These are phyloP conservation scores for Trachemys scripta DNA, from an alignment of 2,113 vertebrate genomes.

Conservation along the genomic window DNA sequence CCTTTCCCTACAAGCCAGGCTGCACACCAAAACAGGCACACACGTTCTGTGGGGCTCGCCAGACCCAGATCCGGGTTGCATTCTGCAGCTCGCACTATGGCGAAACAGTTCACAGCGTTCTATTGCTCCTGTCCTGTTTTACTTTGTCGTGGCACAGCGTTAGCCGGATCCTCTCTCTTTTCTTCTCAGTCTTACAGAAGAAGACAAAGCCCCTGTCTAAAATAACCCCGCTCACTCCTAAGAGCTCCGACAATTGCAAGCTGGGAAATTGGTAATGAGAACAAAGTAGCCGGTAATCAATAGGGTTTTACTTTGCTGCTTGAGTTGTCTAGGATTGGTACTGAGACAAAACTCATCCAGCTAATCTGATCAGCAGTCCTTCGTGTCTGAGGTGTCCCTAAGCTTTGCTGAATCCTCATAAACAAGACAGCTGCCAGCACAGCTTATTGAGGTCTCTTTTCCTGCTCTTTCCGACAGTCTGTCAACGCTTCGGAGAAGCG, in stretches of 20 bases:
- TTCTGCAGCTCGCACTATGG: background rate
- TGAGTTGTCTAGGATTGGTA: background rate
- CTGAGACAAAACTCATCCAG: too few relatives aligned
- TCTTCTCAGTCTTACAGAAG: constrained; percentile 1
- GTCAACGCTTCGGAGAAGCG: background rate
- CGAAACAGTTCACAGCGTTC: background rate
- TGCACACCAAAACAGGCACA: background rate
- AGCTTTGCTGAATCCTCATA: background rate
- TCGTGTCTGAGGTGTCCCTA: background rate
- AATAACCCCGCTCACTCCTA: background rate
- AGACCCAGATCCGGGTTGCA: background rate
- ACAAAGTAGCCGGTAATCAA: constrained; percentile 47
- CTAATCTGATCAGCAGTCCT: background rate
- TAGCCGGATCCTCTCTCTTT: background rate
- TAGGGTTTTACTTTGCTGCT: constrained; percentile 41
- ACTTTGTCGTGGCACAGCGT: background rate
- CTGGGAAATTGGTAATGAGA: constrained; percentile 45
- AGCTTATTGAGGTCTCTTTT: background rate
- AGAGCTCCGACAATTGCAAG: constrained; percentile 20
- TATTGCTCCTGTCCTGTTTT: background rate
- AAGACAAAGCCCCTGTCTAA: background rate
- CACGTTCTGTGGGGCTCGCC: background rate
- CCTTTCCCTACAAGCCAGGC: background rate
- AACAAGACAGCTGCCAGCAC: background rate
- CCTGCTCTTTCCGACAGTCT: background rate